phyloP scores from a whole-genome alignment of 2,113 vertebrate species.

The Halichoeres trimaculatus region DNA sequence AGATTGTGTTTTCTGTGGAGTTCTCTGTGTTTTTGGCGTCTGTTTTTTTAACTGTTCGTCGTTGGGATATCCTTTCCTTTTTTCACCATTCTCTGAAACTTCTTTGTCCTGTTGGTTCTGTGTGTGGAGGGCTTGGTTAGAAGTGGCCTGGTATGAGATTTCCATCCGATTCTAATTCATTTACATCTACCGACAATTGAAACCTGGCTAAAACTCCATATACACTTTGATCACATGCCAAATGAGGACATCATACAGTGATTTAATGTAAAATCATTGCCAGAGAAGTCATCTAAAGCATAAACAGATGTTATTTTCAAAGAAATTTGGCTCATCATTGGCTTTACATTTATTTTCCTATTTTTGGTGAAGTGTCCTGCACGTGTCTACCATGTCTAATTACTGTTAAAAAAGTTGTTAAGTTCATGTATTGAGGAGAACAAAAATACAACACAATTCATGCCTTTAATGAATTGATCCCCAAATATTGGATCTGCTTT shows the following conservation, averaged over 20 bases:
- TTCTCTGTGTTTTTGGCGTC: constrained; percentile 55
- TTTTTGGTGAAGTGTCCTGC: constrained; percentile 85
- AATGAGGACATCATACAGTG: constrained; percentile 15
- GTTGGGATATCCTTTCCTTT: constrained; percentile 59
- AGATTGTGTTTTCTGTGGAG: constrained; percentile 55
- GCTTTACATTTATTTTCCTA: constrained; percentile 64
- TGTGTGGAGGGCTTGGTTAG: constrained; percentile 74
- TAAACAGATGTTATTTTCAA: constrained; percentile 15
- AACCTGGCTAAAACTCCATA: constrained; percentile 45
- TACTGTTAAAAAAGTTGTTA: constrained; percentile 66
- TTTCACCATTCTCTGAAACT: constrained; percentile 64
- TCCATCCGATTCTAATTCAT: constrained; percentile 60
- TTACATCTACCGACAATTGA: constrained; percentile 50
- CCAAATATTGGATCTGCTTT: constrained; percentile 96
- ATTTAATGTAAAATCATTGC: constrained; percentile 17
- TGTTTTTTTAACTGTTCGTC: constrained; percentile 50
- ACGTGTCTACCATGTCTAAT: constrained; percentile 80
- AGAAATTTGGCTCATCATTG: constrained; percentile 49
- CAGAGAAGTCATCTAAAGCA: constrained; percentile 26
- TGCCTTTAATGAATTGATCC: constrained; percentile 90
- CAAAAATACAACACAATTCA: constrained; percentile 60
- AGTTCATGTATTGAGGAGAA: constrained; percentile 71
- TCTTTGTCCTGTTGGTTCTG: constrained; percentile 53
- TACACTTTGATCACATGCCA: constrained; percentile 22
- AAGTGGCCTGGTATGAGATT: constrained; percentile 67